Base-by-base conservation (phyloP, 2,888 invertebrate species). In the Ennomos erosarius region DNA sequence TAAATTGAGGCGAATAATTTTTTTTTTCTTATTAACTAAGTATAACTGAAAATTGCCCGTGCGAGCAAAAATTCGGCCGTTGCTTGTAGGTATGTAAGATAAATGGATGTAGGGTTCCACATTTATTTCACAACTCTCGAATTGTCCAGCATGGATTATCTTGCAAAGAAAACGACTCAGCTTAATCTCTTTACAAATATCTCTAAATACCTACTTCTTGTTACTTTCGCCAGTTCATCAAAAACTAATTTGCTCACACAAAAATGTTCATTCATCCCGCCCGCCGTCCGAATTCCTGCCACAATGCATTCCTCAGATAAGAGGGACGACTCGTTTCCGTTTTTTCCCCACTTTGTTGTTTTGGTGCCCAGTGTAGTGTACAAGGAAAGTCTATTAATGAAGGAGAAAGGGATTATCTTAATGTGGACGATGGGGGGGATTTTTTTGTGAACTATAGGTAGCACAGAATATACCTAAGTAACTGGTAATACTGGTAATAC, bases 381-480 rank as follows among this genome's bases (percentile, higher is more conserved):
- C 55, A 59, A 55, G 59, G 54, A 54, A 59, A 59, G 39, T 59
- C 46, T 59, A 55, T 59, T 55, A 59, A 55, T 50, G 55, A 59
- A 55, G 35, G 36, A 47, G 26, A 58, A 52, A 37, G 40, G 45
- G 50, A 51, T 59, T 47, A 55, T 55, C 55, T 43, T 55, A 59
- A 52, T 50, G 43, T 16, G 46, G 46, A 40, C 40, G 42, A 46
- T 38, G 34, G 26, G 42, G 33, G 36, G 42, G 42, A 34, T 46
- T 59, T 47, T 52, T 36, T 42, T 50, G n/a, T n/a, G n/a, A n/a
- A n/a, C n/a, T n/a, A n/a, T n/a, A n/a, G n/a, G n/a, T n/a, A n/a
- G n/a, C n/a, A n/a, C n/a, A n/a, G n/a, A n/a, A n/a, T n/a, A n/a
- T n/a, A n/a, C n/a, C n/a, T n/a, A n/a, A n/a, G n/a, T n/a, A n/a